These are phyloP conservation scores for Drymonia ruficornis DNA, from an alignment of 2,888 invertebrate species.

Conservation along the genomic window DNA sequence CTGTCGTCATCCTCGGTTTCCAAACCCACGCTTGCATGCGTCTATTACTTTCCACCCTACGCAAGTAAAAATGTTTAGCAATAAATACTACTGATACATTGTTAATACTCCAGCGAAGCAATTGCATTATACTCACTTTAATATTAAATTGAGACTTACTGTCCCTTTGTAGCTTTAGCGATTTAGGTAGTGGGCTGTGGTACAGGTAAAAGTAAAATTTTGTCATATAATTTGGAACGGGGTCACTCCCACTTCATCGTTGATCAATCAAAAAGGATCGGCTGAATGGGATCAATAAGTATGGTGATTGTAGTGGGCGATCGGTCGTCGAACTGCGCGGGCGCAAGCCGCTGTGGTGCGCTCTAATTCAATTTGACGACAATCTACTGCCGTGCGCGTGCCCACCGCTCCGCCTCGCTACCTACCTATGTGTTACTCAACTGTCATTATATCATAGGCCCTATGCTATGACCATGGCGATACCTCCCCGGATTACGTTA, in stretches of 20 bases:
- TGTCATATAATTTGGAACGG: slow-evolving; percentile 48
- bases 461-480: slow-evolving; percentile 37
- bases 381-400: slow-evolving; percentile 63
- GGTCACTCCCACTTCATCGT: slow-evolving; percentile 70
- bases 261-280: slow-evolving; percentile 80
- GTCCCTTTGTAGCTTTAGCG: neutral
- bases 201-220: slow-evolving; percentile 11
- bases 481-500: slow-evolving; percentile 38
- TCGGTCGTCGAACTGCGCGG: slow-evolving; percentile 84
- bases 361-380: slow-evolving; percentile 82
- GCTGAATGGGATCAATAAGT: slow-evolving; percentile 77
- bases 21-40: slow-evolving; percentile 50
- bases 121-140: neutral
- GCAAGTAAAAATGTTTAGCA: slow-evolving; percentile 44
- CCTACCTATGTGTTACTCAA: slow-evolving; percentile 55
- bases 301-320: slow-evolving; percentile 76
- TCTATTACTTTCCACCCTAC: slow-evolving; percentile 49
- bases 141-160: neutral
- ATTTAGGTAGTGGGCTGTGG: neutral
- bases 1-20: slow-evolving; percentile 47
- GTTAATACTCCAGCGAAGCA: neutral
- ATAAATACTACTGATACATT: slow-evolving; percentile 30
- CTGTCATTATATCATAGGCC: slow-evolving; percentile 49
- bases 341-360: slow-evolving; percentile 73
- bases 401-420: slow-evolving; percentile 58